These are phyloP conservation scores for Lepetodrilus schrolli DNA, from an alignment of 2,888 invertebrate species.

Conservation along the genomic window DNA sequence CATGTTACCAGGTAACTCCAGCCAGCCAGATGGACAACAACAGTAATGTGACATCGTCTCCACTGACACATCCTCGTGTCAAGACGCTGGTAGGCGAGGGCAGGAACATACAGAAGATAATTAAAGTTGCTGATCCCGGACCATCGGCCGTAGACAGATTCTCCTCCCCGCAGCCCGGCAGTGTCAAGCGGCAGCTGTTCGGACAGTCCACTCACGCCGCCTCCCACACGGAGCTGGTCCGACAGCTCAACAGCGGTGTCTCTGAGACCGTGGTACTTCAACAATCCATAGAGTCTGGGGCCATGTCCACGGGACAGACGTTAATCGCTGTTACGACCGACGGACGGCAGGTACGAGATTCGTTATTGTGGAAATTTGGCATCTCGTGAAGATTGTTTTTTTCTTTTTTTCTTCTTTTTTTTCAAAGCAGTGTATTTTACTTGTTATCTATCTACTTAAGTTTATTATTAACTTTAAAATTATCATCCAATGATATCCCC, in stretches of 20 bases:
- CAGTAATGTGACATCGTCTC: conserved; percentile 48
- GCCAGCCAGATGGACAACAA: conserved; percentile 77
- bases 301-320: conserved; percentile 48
- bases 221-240: conserved; percentile 22
- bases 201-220: conserved; percentile 29
- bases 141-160: conserved; percentile 70
- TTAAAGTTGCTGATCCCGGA: conserved; percentile 57
- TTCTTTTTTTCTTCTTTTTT: no score
- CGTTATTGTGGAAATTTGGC: no score
- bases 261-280: conserved; percentile 34
- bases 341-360: conserved; percentile 65
- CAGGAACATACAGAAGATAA: not conserved
- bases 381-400: no score
- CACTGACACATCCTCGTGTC: conserved; percentile 66
- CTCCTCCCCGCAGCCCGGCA: conserved; percentile 71
- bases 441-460: no score
- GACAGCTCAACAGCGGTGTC: conserved; percentile 34
- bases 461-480: no score
- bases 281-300: not conserved
- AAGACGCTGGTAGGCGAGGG: conserved; percentile 59
- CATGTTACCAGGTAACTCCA: conserved; percentile 76
- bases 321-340: conserved; percentile 70
- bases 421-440: no score
- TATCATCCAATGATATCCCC: no score
- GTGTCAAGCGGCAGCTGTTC: conserved; percentile 75